A percentile compares a stretch with the other conserved stretches of the same genome.
phyloP scores from a whole-genome alignment of 2,888 invertebrate species.

The Sinelater perroti region DNA sequence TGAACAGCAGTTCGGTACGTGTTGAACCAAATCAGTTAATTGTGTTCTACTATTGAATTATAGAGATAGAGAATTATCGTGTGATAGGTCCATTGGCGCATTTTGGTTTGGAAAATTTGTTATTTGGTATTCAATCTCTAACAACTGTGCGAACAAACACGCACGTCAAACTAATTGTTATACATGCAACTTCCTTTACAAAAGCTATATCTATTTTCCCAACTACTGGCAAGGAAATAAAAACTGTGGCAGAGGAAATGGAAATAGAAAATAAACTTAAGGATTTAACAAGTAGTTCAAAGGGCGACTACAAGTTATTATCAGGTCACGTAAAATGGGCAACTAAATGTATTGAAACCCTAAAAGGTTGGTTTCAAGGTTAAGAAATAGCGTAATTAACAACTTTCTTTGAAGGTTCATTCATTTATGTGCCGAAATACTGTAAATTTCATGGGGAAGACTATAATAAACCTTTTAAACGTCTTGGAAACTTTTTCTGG shows the following conservation, averaged over 20 bases:
- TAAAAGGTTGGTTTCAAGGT: not conserved
- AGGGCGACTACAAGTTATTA: not conserved
- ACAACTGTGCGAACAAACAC: slow-evolving; percentile 64
- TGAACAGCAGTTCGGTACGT: slow-evolving; percentile 56
- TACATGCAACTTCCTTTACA: slow-evolving; percentile 40
- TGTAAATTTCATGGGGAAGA: slow-evolving; percentile 41
- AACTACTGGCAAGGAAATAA: slow-evolving; percentile 61
- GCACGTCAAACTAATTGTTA: slow-evolving; percentile 60
- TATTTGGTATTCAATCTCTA: slow-evolving; percentile 63
- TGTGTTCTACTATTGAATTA: not conserved
- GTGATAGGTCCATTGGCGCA: slow-evolving; percentile 62
- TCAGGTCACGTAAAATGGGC: not conserved
- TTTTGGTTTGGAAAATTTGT: slow-evolving; percentile 61
- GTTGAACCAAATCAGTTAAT: not conserved
- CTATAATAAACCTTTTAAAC: slow-evolving; percentile 42
- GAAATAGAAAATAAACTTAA: not conserved
- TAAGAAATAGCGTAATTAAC: not conserved
- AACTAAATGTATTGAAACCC: not conserved
- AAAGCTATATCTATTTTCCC: slow-evolving; percentile 64
- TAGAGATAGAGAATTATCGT: not conserved
- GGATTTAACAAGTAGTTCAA: not conserved
- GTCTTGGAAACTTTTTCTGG: slow-evolving; percentile 44
- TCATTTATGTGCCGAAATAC: slow-evolving; percentile 44
- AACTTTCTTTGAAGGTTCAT: slow-evolving; percentile 40
- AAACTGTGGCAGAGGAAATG: not conserved